These are phyloP conservation scores for Aptenodytes forsteri DNA, from an alignment of 2,113 vertebrate genomes.

Conservation along the genomic window DNA sequence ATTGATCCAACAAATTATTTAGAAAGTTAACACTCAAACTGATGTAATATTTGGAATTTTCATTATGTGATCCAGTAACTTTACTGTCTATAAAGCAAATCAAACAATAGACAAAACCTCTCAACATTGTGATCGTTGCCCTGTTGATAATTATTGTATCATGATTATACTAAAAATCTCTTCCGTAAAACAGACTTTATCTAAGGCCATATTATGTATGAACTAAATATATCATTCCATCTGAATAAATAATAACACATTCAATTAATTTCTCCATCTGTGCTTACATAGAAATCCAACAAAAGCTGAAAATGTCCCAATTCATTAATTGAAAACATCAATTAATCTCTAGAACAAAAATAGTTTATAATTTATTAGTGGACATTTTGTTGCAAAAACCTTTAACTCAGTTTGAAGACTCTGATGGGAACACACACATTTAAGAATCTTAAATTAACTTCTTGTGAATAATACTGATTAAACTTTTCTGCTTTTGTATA, in stretches of 20 bases:
- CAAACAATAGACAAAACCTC: neutral
- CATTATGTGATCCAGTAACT: neutral
- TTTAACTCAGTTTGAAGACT: neutral
- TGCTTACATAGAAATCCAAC: neutral
- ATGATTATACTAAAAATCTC: neutral
- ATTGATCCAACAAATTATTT: neutral
- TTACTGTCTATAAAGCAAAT: neutral
- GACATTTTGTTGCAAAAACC: neutral
- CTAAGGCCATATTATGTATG: neutral
- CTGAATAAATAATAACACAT: neutral
- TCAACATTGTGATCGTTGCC: accelerated
- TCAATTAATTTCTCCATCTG: neutral
- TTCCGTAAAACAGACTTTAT: neutral
- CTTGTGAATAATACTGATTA: neutral
- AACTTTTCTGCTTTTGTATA: neutral
- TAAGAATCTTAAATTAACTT: neutral
- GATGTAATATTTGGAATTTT: neutral
- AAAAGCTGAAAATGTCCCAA: neutral
- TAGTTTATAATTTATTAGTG: neutral
- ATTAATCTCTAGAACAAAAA: neutral
- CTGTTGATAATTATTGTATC: neutral
- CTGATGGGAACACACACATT: neutral
- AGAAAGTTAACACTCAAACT: neutral
- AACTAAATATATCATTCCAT: neutral
- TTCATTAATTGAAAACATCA: neutral